Evolutionary conservation across 2,113 vertebrate species (phyloP).

Genomic region (Gymnocephalus cernua): DNA sequence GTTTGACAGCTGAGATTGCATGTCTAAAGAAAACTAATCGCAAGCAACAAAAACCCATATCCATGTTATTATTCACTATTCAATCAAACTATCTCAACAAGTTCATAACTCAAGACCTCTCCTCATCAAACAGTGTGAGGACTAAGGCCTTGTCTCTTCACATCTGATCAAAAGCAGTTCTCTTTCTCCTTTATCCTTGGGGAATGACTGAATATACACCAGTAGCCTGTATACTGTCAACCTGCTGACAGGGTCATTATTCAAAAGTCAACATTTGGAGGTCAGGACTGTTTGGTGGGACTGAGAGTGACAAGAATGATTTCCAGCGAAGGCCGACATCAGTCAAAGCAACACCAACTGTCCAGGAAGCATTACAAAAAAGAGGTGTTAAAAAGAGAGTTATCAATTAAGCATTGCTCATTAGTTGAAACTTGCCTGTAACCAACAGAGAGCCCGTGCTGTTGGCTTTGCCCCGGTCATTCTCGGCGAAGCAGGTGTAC

Average conservation of each 20-base stretch:
- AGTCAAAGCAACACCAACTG: slow-evolving; percentile 15
- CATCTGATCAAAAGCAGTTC: slow-evolving; percentile 33
- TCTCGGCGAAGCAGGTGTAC: slow-evolving; percentile 97
- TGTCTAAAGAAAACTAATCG: background rate
- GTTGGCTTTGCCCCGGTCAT: slow-evolving; percentile 93
- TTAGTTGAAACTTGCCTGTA: slow-evolving; percentile 85
- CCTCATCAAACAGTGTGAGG: slow-evolving; percentile 4
- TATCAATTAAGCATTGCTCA: background rate
- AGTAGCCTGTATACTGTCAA: slow-evolving; percentile 22
- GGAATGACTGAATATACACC: slow-evolving; percentile 37
- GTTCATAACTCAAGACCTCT: slow-evolving; percentile 6
- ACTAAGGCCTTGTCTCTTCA: slow-evolving; percentile 13
- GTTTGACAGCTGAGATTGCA: slow-evolving; percentile 31
- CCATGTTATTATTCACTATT: slow-evolving; percentile 4
- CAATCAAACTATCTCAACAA: slow-evolving; percentile 10
- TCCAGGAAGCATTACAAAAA: slow-evolving; percentile 10
- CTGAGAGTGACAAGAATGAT: slow-evolving; percentile 34
- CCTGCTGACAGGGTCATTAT: slow-evolving; percentile 27
- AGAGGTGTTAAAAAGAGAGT: background rate
- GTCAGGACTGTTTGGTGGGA: slow-evolving; percentile 19
- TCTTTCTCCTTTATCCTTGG: slow-evolving; percentile 26
- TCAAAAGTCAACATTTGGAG: slow-evolving; percentile 57
- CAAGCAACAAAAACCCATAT: background rate
- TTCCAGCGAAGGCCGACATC: slow-evolving; percentile 36
- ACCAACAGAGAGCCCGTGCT: slow-evolving; percentile 91